Evolutionary conservation across 1,140 invertebrate genomes (phyloP).

Genomic region (Leptestheria dahalacensis): DNA sequence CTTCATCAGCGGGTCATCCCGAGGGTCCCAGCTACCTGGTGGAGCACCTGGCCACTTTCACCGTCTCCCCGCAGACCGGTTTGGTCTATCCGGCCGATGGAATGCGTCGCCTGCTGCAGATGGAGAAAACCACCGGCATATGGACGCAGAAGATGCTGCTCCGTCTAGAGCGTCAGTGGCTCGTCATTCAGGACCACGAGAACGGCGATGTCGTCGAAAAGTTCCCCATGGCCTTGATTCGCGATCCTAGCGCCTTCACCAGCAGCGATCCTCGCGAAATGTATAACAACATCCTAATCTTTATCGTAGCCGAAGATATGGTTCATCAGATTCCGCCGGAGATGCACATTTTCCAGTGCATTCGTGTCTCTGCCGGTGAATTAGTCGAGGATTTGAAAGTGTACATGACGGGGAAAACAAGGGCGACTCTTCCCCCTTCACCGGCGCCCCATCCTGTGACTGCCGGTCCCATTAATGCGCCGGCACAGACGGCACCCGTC

Average conservation of each 20-base stretch:
- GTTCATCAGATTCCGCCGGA: constrained; percentile 49
- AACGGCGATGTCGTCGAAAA: constrained; percentile 88
- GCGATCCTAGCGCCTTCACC: constrained; percentile 89
- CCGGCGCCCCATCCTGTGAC: not conserved
- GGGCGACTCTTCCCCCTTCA: not conserved
- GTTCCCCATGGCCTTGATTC: constrained; percentile 79
- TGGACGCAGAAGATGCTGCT: constrained; percentile 98
- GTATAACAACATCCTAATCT: constrained; percentile 96
- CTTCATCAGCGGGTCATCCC: constrained; percentile 21
- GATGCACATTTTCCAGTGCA: constrained; percentile 98
- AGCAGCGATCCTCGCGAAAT: constrained; percentile 88
- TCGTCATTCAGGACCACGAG: constrained; percentile 91
- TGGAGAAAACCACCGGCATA: constrained; percentile 95
- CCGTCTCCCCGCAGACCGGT: constrained; percentile 71
- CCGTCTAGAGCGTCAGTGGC: constrained; percentile 67
- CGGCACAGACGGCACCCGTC: not conserved
- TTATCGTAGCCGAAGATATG: constrained; percentile 56
- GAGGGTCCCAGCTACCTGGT: constrained; percentile 67
- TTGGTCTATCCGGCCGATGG: constrained; percentile 82
- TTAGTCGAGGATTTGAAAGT: constrained; percentile 73
- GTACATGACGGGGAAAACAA: constrained; percentile 50
- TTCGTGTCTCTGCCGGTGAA: constrained; percentile 67
- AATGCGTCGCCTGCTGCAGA: constrained; percentile 78
- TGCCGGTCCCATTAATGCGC: not conserved
- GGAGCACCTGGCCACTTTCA: constrained; percentile 96